Percentiles rank a stretch among this genome's conserved stretches.
phyloP scores from a whole-genome alignment of 2,888 invertebrate species.

The Eupithecia dodoneata region DNA sequence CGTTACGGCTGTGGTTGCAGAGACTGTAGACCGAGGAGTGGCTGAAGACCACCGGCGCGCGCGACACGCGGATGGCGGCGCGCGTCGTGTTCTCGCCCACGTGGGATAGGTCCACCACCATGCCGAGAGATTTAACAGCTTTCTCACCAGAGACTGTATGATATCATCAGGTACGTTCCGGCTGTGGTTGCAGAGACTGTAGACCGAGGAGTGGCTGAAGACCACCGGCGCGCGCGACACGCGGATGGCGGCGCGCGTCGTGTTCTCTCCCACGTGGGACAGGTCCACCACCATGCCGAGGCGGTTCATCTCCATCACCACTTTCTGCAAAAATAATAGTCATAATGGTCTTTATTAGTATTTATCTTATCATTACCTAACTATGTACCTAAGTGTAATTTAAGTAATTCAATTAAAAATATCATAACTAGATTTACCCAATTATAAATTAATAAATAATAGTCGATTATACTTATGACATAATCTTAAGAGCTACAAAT shows the following conservation, averaged over 20 bases:
- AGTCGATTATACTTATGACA: too few relatives aligned
- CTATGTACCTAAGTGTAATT: too few relatives aligned
- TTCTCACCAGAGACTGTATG: conserved; percentile 80
- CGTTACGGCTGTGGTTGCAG: conserved; percentile 89
- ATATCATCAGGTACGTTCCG: conserved; percentile 89
- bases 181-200: conserved; percentile 88
- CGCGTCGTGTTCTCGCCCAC: conserved; percentile 88
- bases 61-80: conserved; percentile 86
- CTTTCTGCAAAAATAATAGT: conserved; percentile 75
- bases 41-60: conserved; percentile 90
- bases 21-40: conserved; percentile 89
- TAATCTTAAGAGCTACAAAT: too few relatives aligned
- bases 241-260: conserved; percentile 87
- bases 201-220: conserved; percentile 90
- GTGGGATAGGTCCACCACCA: conserved; percentile 90
- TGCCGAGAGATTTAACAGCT: conserved; percentile 79
- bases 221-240: conserved; percentile 89
- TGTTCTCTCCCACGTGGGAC: conserved; percentile 88
- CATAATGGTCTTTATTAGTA: too few relatives aligned
- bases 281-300: conserved; percentile 91
- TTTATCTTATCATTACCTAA: too few relatives aligned
- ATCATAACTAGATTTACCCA: too few relatives aligned
- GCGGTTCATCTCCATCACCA: conserved; percentile 91
- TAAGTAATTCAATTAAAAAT: too few relatives aligned
- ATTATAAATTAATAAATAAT: too few relatives aligned